Evolutionary conservation across 2,113 vertebrate genomes (phyloP).

Genomic region (Microtus richardsoni): DNA sequence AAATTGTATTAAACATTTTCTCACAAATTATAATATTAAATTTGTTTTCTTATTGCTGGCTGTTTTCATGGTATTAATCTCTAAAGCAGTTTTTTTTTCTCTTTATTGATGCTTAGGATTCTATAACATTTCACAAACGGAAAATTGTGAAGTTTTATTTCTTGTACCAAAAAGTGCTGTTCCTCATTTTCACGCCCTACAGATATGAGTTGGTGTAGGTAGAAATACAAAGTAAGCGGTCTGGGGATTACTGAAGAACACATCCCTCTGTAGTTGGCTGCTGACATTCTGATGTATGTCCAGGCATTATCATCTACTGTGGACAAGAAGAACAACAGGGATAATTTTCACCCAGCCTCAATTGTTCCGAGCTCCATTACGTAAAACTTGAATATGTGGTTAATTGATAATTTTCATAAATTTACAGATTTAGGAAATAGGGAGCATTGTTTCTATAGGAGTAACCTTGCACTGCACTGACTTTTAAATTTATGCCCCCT

Average conservation of each 20-base stretch:
- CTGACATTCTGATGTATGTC: background rate
- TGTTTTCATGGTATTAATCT: background rate
- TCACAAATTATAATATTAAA: background rate
- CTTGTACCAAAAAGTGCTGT: background rate
- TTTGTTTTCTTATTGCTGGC: background rate
- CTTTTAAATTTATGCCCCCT: background rate
- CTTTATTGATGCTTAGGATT: background rate
- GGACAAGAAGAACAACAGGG: background rate
- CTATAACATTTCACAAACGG: background rate
- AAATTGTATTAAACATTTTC: background rate
- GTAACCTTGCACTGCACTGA: background rate
- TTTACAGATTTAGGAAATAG: slow-evolving; percentile 45
- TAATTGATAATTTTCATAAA: slow-evolving; percentile 26
- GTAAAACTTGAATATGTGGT: background rate
- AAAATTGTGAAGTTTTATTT: background rate
- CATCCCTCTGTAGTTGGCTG: background rate
- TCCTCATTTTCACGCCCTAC: background rate
- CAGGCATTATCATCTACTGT: background rate
- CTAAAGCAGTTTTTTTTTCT: background rate
- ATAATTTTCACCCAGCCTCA: slow-evolving; percentile 12
- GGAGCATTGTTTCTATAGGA: slow-evolving; percentile 27
- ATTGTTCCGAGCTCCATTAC: background rate
- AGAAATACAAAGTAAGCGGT: background rate
- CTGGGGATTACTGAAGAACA: background rate
- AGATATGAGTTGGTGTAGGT: background rate